phyloP scores from a whole-genome alignment of 2,113 vertebrate species.

The Gasterosteus nipponicus region DNA sequence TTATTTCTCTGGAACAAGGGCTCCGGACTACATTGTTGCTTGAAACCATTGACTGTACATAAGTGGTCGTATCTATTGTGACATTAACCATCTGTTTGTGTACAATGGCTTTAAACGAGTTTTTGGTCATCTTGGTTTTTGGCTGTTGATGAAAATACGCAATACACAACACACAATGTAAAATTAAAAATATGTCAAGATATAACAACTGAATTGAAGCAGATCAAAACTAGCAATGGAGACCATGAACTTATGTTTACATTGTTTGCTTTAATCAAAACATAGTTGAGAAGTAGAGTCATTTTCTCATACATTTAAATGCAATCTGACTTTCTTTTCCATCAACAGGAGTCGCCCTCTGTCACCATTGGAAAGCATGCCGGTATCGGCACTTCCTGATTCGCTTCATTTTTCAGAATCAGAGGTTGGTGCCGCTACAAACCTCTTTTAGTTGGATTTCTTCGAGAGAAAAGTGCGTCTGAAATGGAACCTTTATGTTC shows the following conservation, averaged over 20 bases:
- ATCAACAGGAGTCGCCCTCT: background rate
- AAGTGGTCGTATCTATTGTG: background rate
- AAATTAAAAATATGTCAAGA: conserved; percentile 81
- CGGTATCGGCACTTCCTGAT: background rate
- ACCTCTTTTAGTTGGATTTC: conserved; percentile 15
- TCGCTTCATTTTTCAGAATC: background rate
- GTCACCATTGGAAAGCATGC: background rate
- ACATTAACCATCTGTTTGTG: background rate
- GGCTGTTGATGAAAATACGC: background rate
- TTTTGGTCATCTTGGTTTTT: background rate
- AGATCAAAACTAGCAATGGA: background rate
- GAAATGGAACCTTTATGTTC: conserved; percentile 23
- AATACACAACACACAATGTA: conserved; percentile 81
- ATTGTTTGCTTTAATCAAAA: background rate
- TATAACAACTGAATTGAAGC: conserved; percentile 53
- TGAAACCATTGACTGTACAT: background rate
- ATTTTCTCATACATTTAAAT: background rate
- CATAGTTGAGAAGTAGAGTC: background rate
- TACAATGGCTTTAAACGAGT: background rate
- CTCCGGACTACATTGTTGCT: background rate
- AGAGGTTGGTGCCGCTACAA: background rate
- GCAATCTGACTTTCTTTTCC: background rate
- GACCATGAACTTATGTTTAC: background rate
- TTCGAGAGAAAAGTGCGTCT: conserved; percentile 32
- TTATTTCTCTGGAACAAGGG: conserved; percentile 24